These are phyloP conservation scores for Tupaia chinensis DNA, from an alignment of 2,113 vertebrate genomes.

Conservation along the genomic window DNA sequence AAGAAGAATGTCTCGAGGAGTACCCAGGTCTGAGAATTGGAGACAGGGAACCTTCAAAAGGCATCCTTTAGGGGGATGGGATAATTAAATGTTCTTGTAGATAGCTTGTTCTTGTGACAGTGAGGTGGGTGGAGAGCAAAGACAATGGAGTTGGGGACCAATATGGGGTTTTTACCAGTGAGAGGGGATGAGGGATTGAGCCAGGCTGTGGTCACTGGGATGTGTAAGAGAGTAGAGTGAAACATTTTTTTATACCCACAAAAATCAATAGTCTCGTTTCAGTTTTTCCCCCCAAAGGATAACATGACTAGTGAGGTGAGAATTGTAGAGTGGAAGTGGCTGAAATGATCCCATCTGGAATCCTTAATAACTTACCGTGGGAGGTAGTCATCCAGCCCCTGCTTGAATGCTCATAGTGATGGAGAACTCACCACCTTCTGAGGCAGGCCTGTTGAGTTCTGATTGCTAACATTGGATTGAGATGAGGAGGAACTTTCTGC, in stretches of 20 bases:
- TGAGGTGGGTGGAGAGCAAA: neutral
- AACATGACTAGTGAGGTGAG: neutral
- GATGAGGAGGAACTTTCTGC: neutral
- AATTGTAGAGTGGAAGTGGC: neutral
- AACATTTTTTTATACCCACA: neutral
- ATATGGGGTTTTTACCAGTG: neutral
- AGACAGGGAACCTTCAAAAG: neutral
- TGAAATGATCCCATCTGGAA: neutral
- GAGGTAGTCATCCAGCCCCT: neutral
- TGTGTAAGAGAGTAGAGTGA: neutral
- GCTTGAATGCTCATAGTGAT: neutral
- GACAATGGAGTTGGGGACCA: neutral
- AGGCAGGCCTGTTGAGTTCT: neutral
- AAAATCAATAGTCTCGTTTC: neutral
- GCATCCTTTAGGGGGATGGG: neutral
- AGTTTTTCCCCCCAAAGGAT: slow-evolving; percentile 7
- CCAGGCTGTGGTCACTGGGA: neutral
- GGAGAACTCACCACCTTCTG: neutral
- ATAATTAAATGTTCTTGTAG: neutral
- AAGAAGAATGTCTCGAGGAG: neutral
- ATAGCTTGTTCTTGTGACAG: neutral
- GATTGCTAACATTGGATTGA: neutral
- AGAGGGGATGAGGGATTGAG: neutral
- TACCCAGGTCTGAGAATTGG: neutral
- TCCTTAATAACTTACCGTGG: neutral